Evolutionary conservation across 2,888 invertebrate species (phyloP).

Genomic region (Prionchulus punctatus): DNA sequence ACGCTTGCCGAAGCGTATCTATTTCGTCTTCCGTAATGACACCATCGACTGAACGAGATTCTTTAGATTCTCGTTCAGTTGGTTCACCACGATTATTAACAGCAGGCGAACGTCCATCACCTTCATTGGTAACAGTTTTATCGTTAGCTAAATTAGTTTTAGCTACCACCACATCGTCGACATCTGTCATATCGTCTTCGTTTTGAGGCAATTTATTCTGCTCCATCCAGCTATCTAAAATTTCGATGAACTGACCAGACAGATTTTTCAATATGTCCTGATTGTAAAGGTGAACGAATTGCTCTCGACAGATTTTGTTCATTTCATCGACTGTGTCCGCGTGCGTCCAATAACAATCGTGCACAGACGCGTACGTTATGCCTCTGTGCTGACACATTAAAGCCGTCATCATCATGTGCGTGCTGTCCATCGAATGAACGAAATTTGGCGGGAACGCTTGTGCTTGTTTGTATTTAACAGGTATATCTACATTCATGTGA

Average conservation of each 20-base stretch:
- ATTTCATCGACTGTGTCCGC: constrained; percentile 64
- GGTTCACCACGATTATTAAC: no score
- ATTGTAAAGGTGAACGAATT: constrained; percentile 87
- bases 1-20: constrained; percentile 14
- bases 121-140: no score
- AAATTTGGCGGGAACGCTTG: constrained; percentile 99
- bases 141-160: no score
- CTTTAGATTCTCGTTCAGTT: no score
- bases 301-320: constrained; percentile 87
- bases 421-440: constrained; percentile 92
- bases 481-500: no score
- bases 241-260: constrained; percentile 5
- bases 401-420: constrained; percentile 98
- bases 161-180: background rate
- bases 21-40: constrained; percentile 9
- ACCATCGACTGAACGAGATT: constrained; percentile 1
- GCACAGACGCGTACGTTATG: constrained; percentile 84
- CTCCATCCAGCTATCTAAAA: no score
- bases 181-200: background rate
- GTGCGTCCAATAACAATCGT: constrained; percentile 99
- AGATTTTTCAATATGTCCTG: constrained; percentile 68
- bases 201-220: background rate
- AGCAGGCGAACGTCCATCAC: no score
- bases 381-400: constrained; percentile 54
- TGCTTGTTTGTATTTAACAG: constrained; percentile 37